Conservation (phyloP, 2,113 vertebrate species). For the Hyperopisus bebe region DNA sequence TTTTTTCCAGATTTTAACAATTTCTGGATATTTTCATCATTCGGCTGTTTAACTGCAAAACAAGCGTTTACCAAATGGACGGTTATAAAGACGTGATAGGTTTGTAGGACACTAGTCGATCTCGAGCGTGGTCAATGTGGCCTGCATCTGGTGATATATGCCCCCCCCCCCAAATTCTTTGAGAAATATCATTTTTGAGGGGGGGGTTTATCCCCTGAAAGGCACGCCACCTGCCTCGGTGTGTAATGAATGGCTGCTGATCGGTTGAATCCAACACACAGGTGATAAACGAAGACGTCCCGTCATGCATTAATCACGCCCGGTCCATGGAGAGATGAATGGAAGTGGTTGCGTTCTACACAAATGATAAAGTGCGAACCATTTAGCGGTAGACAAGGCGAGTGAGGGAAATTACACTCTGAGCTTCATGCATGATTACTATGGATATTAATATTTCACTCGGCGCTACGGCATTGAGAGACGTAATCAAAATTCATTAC, state of each 20-base stretch:
- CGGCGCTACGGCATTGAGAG: conserved; percentile 82
- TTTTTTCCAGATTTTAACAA: not conserved
- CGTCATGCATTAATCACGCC: conserved; percentile 90
- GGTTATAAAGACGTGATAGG: not conserved
- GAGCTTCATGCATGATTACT: conserved; percentile 99
- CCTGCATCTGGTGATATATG: not conserved
- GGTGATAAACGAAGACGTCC: conserved; percentile 99
- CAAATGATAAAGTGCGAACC: conserved; percentile 99
- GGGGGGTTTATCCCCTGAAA: conserved; percentile 29
- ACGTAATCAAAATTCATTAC: conserved; percentile 99
- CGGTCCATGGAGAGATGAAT: conserved; percentile 90
- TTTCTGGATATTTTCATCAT: not conserved
- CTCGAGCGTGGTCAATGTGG: not conserved
- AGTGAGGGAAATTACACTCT: conserved; percentile 92
- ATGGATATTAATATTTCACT: conserved; percentile 98
- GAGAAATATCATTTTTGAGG: conserved; percentile 37
- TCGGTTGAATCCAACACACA: conserved; percentile 94
- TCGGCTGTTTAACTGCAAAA: not conserved
- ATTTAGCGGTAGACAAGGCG: conserved; percentile 93
- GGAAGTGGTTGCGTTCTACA: conserved; percentile 89
- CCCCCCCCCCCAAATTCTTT: conserved; percentile 31
- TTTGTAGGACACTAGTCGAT: not conserved
- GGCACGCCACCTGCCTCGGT: conserved; percentile 26
- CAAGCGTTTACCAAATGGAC: not conserved
- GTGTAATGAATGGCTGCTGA: conserved; percentile 73